Percentiles rank a stretch among this genome's conserved stretches.
Evolutionary conservation across 2,113 vertebrate genomes (phyloP).

Genomic region (Gallinago undulata): DNA sequence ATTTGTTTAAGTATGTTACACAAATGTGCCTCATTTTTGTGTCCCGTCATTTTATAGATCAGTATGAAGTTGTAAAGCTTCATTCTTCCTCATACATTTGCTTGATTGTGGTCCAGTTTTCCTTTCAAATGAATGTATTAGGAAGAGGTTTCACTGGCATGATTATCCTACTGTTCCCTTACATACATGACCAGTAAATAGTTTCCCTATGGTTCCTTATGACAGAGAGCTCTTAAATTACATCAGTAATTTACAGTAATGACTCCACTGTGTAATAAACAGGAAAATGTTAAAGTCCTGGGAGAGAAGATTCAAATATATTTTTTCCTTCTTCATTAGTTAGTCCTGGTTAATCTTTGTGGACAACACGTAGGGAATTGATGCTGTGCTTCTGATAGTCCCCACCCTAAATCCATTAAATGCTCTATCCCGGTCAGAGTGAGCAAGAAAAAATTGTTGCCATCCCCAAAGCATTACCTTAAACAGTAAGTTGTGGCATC

Average conservation of each 20-base stretch:
- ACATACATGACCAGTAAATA: background rate
- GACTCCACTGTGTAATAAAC: background rate
- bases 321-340: background rate
- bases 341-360: background rate
- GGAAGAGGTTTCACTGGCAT: background rate
- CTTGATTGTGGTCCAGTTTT: background rate
- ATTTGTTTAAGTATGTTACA: background rate
- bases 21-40: background rate
- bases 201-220: background rate
- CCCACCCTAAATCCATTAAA: too few species aligned
- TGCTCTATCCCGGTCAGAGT: background rate
- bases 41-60: background rate
- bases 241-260: background rate
- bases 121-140: background rate
- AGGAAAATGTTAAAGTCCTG: background rate
- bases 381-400: background rate
- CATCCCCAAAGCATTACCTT: background rate
- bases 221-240: background rate
- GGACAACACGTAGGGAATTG: background rate
- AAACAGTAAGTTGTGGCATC: background rate
- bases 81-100: background rate
- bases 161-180: background rate
- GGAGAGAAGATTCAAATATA: background rate
- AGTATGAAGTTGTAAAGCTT: background rate
- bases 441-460: background rate